Evolutionary conservation across 64 coral and sea anemone species (phyloP), one percentile per base, ranked within the genome.

Genomic region (Porites australiensis): DNA sequence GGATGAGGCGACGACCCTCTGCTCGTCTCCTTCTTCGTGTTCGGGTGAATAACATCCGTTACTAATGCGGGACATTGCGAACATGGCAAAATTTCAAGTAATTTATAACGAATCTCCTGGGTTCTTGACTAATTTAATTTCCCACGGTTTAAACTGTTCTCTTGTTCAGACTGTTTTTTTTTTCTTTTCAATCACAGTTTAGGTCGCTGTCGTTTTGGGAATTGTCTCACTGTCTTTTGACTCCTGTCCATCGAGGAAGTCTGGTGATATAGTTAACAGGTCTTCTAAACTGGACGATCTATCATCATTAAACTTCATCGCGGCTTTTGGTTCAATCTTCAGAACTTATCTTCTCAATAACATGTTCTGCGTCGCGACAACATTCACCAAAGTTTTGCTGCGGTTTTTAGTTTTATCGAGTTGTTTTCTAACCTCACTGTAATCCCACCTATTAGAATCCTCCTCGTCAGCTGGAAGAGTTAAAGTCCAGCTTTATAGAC

Each of bases 331-430:
- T 45, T 91, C 79, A 20, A 91, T 91, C 49, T 91, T 91, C 61
- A 23, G 83, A 50, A 79, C 89, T 45, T 84, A 51, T 51, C 55
- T 55, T 64, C 81, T 59, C 3, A 91, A 60, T 14, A 91, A 14
- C n/a, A 37, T 75, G 64, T 83, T 83, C 21, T 91, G 89, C 8
- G 69, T 44, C 8, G 84, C 89, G 3, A 91, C 62, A 3, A 61
- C 55, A 64, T 74, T 60, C 20, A 84, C 64, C 46, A 91, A 44
- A 6, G 53, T 46, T 44, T 91, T 91, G 45, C 83, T 69, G 53
- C 89, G 89, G 50, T 75, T 91, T 75, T 91, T 91, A 11, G 89
- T 91, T 60, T 91, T 91, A 15, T 83, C 89, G 55, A 91, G 57
- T 52, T 84, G 62, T 63, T 69, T 84, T 14, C 9, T 50, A 50